Base-by-base conservation (phyloP, 2,888 invertebrate species). In the Acleris laterana region DNA sequence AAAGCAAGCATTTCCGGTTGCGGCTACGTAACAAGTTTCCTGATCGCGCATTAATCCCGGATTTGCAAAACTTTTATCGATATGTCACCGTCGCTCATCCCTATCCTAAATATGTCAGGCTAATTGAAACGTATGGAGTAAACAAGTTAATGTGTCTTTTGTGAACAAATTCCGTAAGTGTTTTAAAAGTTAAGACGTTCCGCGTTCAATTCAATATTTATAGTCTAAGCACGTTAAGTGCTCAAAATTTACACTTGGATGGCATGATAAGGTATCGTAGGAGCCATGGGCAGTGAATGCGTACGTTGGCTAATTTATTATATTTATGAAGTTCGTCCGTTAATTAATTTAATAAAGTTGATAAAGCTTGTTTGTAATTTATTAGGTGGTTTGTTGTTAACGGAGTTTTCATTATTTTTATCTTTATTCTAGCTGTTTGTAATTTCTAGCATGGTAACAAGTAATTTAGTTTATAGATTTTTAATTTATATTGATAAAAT, bases 41-140 rank as follows among this genome's bases (percentile, higher is more conserved):
- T 32, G 32, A 32, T 38, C 4, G 13, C 38, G 13, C 4, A 38
- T 46, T 46, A 46, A 17, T 46, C n/a, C 17, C 17, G 46, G 16
- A 16, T 7, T 46, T 11, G 13, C 13, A 13, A n/a, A 46, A n/a
- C n/a, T 46, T 46, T 17, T 53, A 32, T 46, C 46, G 52, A 61
- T 46, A 61, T 19, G 38, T 13, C 16, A 44, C 16, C 5, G n/a
- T 46, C 28, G 46, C 20, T 28, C 46, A 9, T 52, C 44, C 22
- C 52, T 53, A 46, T 20, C n/a, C 1, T 28, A 28, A 19, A 28
- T 38, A 32, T 50, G 11, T 42, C 42, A 11, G 9, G 4, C n/a
- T 59, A 42, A 50, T 60, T 51, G 22, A 51, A 44, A 60, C 2
- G 7, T 22, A 50, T 50, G 17, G 16, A 42, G 46, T 25, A 25